Percentiles rank a stretch among this genome's conserved stretches.
Conservation (phyloP, 1,140 invertebrate genomes). For the Heliconius melpomene region DNA sequence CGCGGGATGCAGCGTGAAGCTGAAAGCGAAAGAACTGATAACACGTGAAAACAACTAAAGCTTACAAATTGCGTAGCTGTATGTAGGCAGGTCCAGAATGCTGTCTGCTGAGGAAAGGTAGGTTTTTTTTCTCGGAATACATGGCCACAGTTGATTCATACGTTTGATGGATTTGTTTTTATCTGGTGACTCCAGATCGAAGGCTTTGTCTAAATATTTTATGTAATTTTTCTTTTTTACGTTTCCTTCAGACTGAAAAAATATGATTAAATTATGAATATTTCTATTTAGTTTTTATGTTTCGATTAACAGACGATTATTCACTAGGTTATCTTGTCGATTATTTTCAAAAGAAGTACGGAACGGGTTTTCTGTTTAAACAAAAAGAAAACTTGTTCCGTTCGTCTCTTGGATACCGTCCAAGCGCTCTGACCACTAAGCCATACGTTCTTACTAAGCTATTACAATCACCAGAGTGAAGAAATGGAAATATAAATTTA, state of each 20-base stretch:
- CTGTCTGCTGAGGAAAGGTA: constrained; percentile 68
- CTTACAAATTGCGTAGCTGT: constrained; percentile 64
- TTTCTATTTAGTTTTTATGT: background rate
- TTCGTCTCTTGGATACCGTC: too few species aligned
- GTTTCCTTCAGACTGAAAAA: constrained; percentile 51
- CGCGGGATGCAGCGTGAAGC: background rate
- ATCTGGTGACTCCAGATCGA: constrained; percentile 48
- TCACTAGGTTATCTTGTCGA: too few species aligned
- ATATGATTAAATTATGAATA: background rate
- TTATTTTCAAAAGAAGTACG: too few species aligned
- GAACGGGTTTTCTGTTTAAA: too few species aligned
- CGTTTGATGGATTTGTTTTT: background rate
- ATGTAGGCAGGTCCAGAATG: constrained; percentile 65
- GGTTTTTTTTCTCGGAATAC: constrained; percentile 53
- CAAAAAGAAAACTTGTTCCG: too few species aligned
- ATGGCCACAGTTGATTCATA: constrained; percentile 56
- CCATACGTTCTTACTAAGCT: too few species aligned
- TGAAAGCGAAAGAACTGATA: background rate
- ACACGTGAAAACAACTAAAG: constrained; percentile 2
- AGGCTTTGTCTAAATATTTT: constrained; percentile 53
- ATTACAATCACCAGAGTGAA: too few species aligned
- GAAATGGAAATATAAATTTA: too few species aligned
- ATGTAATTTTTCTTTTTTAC: constrained; percentile 56
- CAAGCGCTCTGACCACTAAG: too few species aligned
- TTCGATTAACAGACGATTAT: too few species aligned